Evolutionary conservation across 2,888 invertebrate species (phyloP).

Genomic region (Lithophane semibrunnea): DNA sequence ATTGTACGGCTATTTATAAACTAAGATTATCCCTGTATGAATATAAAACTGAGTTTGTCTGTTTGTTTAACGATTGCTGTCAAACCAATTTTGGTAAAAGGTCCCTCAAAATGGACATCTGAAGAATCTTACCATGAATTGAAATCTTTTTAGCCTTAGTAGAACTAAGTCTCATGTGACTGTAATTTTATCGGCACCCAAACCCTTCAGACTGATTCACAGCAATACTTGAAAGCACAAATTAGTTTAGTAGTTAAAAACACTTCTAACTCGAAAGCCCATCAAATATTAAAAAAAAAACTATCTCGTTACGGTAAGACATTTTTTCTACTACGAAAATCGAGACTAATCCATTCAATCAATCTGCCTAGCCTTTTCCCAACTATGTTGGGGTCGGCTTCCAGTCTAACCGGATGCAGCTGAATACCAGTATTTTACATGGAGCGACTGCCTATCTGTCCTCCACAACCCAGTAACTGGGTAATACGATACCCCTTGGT

Average conservation of each 20-base stretch:
- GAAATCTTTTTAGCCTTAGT: no score
- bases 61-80: not conserved
- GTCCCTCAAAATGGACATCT: not conserved
- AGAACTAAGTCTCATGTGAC: no score
- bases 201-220: not conserved
- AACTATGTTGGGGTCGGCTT: no score
- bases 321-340: not conserved
- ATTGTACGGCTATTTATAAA: conserved; percentile 16
- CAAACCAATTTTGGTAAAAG: not conserved
- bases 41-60: conserved; percentile 2
- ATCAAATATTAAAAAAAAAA: not conserved
- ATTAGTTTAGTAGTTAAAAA: not conserved
- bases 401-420: no score
- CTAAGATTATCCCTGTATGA: conserved; percentile 24
- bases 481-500: no score
- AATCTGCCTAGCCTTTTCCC: no score
- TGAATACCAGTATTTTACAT: no score
- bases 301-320: not conserved
- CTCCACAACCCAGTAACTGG: no score
- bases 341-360: not conserved
- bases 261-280: not conserved
- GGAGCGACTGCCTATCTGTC: no score
- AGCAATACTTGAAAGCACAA: not conserved
- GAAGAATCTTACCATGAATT: no score
- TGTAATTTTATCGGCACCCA: not conserved